Base-by-base conservation (phyloP, 2,888 invertebrate species). In the Plutella xylostella region DNA sequence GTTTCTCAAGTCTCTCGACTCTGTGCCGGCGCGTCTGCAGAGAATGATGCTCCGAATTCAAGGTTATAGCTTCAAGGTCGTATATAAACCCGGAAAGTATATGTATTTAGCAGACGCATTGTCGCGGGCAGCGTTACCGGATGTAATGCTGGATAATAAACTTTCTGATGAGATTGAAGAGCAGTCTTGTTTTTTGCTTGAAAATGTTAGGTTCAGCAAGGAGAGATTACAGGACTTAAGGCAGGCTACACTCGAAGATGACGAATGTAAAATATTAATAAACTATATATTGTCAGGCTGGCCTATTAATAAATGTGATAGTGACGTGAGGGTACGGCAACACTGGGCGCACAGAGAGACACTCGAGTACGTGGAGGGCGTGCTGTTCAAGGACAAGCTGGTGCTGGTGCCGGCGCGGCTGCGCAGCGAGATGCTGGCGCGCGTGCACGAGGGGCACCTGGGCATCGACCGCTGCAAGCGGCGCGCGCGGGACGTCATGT, bases 71-170 rank as follows among this genome's bases (percentile, higher is more conserved):
- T n/a, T 39, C 2, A 39, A 4, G 4, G 39, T 39, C 7, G 9
- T 9, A n/a, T 39, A 39, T 30, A 42, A 42, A 19, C 42, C 42
- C 2, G 42, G 42, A 4, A 42, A 42, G 30, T 39, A 15, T 25
- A 39, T 39, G 39, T n/a, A n/a, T 39, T 22, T 14, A 14, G 3
- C 15, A n/a, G 18, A 35, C 11, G 3, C 19, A 6, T 15, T 11
- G 3, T 11, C 5, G 6, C 33, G 33, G 6, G 11, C 31, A n/a
- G 9, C 31, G 4, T n/a, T 31, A 6, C 22, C 22, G 22, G 22
- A 31, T n/a, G n/a, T n/a, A n/a, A n/a, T n/a, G n/a, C n/a, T n/a
- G n/a, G n/a, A n/a, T n/a, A n/a, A n/a, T n/a, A n/a, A n/a, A n/a
- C n/a, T n/a, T n/a, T n/a, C n/a, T n/a, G n/a, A n/a, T n/a, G n/a